Evolutionary conservation across 2,797 vertebrate species (phyloP).

Genomic region (Parauchenoglanis ngamensis): DNA sequence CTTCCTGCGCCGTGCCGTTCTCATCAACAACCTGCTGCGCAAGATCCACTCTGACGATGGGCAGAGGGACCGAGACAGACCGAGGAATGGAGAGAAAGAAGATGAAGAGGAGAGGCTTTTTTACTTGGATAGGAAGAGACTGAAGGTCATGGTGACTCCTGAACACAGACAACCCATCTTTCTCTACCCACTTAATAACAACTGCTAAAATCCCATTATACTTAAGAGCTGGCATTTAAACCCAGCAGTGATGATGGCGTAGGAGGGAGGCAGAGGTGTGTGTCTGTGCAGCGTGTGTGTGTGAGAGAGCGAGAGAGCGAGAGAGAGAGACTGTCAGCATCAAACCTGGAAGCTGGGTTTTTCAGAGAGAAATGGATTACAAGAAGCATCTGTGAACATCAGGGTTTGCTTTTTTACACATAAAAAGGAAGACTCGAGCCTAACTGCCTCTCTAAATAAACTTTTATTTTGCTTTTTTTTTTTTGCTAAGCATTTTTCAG

Average conservation of each 20-base stretch:
- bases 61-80: constrained; percentile 80
- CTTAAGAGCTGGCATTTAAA: neutral
- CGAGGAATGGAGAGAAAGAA: constrained; percentile 83
- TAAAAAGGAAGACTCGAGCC: constrained; percentile 25
- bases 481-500: constrained; percentile 65
- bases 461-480: constrained; percentile 51
- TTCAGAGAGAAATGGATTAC: constrained; percentile 10
- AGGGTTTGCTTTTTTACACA: constrained; percentile 48
- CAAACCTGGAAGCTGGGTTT: constrained; percentile 17
- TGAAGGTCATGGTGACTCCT: constrained; percentile 88
- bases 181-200: constrained; percentile 89
- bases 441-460: constrained; percentile 59
- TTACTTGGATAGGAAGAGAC: constrained; percentile 81
- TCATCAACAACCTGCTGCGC: constrained; percentile 98
- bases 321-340: neutral
- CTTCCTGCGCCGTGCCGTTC: constrained; percentile 92
- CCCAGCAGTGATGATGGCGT: neutral
- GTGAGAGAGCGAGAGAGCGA: neutral
- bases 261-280: neutral
- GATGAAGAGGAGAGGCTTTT: constrained; percentile 79
- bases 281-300: neutral
- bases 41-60: constrained; percentile 84
- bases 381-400: constrained; percentile 48
- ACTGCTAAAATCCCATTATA: constrained; percentile 64
- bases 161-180: constrained; percentile 85